Evolutionary conservation across 2,888 invertebrate genomes (phyloP).

Genomic region (Agrenia bidenticulata): DNA sequence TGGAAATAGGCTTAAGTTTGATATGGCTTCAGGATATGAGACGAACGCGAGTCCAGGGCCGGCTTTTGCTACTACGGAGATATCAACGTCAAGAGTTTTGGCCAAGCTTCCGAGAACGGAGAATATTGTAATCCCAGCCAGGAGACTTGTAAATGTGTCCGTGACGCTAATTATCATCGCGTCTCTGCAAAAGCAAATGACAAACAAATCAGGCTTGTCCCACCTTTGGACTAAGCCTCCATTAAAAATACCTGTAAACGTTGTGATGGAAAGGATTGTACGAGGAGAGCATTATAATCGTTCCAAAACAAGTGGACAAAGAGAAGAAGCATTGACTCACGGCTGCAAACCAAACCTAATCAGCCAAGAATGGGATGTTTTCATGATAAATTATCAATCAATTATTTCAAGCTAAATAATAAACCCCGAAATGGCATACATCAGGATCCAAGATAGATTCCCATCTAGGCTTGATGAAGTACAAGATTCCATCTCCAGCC

Average conservation of each 20-base stretch:
- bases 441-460: slow-evolving; percentile 49
- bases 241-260: slow-evolving; percentile 67
- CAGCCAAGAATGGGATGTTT: background rate
- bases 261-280: slow-evolving; percentile 72
- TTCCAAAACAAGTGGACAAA: slow-evolving; percentile 71
- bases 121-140: slow-evolving; percentile 75
- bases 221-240: too few relatives aligned
- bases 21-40: slow-evolving; percentile 57
- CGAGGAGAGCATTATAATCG: slow-evolving; percentile 69
- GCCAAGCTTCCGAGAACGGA: slow-evolving; percentile 73
- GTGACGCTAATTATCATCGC: slow-evolving; percentile 76
- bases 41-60: slow-evolving; percentile 22
- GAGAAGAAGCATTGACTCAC: slow-evolving; percentile 79
- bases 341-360: slow-evolving; percentile 27
- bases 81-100: slow-evolving; percentile 48
- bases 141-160: slow-evolving; percentile 77
- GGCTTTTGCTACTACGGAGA: slow-evolving; percentile 10
- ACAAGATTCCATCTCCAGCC: slow-evolving; percentile 71
- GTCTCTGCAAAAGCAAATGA: slow-evolving; percentile 68
- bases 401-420: too few relatives aligned
- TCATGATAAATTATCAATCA: too few relatives aligned
- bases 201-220: too few relatives aligned
- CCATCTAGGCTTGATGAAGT: slow-evolving; percentile 76
- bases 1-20: slow-evolving; percentile 70
- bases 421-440: too few relatives aligned